A percentile compares a stretch with the other conserved stretches of the same genome.
Evolutionary conservation across 2,797 vertebrate genomes (phyloP).

Genomic region (Thaleichthys pacificus): DNA sequence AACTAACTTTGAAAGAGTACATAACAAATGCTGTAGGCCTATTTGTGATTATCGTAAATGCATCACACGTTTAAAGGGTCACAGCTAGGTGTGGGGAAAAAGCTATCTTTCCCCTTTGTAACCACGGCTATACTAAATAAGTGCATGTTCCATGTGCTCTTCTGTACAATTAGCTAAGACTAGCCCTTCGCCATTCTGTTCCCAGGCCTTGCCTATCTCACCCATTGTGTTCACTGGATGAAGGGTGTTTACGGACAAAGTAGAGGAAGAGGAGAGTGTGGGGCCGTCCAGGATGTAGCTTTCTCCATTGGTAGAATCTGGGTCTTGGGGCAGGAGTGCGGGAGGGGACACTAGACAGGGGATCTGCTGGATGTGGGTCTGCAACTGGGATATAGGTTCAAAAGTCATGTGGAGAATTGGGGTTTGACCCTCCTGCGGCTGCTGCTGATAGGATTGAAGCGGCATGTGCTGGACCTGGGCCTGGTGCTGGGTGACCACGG

Average conservation of each 20-base stretch:
- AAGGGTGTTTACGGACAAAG: constrained; percentile 49
- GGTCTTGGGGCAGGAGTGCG: constrained; percentile 54
- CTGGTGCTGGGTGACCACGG: constrained; percentile 79
- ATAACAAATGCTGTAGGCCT: constrained; percentile 44
- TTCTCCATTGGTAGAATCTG: constrained; percentile 48
- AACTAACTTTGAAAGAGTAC: constrained; percentile 61
- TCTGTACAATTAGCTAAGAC: constrained; percentile 58
- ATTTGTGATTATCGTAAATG: constrained; percentile 60
- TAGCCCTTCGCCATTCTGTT: constrained; percentile 45
- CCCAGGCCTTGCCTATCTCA: constrained; percentile 59
- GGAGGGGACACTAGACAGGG: constrained; percentile 63
- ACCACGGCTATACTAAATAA: constrained; percentile 54
- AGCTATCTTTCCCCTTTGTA: constrained; percentile 8
- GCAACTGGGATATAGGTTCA: constrained; percentile 68
- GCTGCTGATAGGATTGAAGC: constrained; percentile 73
- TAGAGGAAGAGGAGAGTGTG: constrained; percentile 52
- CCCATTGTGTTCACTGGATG: constrained; percentile 47
- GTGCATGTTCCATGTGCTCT: constrained; percentile 59
- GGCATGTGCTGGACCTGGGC: constrained; percentile 74
- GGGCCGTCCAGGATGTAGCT: constrained; percentile 60
- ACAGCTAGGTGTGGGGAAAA: constrained; percentile 18
- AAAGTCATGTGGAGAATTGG: constrained; percentile 80
- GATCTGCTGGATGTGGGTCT: constrained; percentile 70
- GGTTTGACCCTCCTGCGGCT: constrained; percentile 65
- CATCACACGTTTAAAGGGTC: constrained; percentile 47